Conservation (phyloP, 2,888 invertebrate species). For the Ichneumoninae sp. region DNA sequence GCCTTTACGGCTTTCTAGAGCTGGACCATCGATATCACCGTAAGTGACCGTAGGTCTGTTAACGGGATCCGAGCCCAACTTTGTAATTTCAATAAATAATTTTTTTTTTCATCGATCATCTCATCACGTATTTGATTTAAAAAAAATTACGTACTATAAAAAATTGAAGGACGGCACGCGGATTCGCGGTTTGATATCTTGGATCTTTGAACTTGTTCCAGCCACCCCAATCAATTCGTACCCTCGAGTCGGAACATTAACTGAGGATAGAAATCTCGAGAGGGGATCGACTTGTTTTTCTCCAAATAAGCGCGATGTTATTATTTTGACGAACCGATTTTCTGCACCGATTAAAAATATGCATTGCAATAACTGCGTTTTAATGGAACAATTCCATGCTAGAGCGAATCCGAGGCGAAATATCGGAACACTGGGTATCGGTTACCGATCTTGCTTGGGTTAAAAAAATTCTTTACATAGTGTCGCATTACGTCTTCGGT, state of each 20-base stretch:
- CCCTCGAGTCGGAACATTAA: not conserved
- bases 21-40: not conserved
- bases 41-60: constrained; percentile 7
- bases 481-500: constrained; percentile 75
- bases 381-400: constrained; percentile 15
- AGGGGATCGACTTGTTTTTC: not conserved
- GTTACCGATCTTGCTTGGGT: constrained; percentile 36
- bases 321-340: no score
- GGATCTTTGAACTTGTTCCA: not conserved
- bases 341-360: not conserved
- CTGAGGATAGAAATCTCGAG: not conserved
- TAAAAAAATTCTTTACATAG: constrained; percentile 73
- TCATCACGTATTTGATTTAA: not conserved
- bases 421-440: constrained; percentile 17
- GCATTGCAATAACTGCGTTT: not conserved
- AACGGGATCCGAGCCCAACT: not conserved
- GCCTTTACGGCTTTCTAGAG: no score
- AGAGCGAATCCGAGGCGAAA: not conserved
- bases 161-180: not conserved
- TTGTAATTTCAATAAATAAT: not conserved
- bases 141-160: not conserved
- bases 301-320: not conserved
- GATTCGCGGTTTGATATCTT: not conserved
- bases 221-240: not conserved
- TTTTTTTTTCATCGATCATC: not conserved